phyloP scores from a whole-genome alignment of 2,113 vertebrate genomes.

The Malaclemys terrapin region DNA sequence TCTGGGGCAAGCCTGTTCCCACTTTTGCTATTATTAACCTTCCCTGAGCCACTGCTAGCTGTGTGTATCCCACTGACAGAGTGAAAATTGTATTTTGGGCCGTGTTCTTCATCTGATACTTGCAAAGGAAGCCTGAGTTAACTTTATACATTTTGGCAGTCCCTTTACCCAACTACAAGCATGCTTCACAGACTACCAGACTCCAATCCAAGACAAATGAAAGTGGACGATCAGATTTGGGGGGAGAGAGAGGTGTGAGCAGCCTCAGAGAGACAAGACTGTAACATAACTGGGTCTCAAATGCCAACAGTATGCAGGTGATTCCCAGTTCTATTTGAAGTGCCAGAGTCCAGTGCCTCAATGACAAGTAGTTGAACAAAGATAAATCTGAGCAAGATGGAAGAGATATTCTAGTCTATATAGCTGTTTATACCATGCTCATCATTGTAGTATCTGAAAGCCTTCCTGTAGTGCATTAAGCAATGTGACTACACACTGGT shows the following conservation, averaged over 20 bases:
- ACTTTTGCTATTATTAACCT: neutral
- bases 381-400: neutral
- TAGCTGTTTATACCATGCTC: neutral
- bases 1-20: neutral
- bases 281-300: neutral
- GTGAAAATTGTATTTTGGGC: neutral
- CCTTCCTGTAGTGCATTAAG: neutral
- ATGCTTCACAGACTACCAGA: neutral
- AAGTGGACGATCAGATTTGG: constrained; percentile 12
- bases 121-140: neutral
- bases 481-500: neutral
- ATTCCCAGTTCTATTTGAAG: neutral
- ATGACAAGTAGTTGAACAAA: neutral
- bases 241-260: neutral
- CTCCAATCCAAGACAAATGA: neutral
- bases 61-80: neutral
- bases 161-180: neutral
- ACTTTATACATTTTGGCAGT: neutral
- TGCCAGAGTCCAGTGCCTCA: neutral
- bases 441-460: neutral
- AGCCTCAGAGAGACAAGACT: neutral
- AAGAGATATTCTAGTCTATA: neutral
- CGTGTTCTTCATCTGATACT: neutral
- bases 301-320: neutral
- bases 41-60: neutral